These are phyloP conservation scores for Scyliorhinus canicula DNA, from an alignment of 2,797 vertebrate genomes.

Conservation along the genomic window DNA sequence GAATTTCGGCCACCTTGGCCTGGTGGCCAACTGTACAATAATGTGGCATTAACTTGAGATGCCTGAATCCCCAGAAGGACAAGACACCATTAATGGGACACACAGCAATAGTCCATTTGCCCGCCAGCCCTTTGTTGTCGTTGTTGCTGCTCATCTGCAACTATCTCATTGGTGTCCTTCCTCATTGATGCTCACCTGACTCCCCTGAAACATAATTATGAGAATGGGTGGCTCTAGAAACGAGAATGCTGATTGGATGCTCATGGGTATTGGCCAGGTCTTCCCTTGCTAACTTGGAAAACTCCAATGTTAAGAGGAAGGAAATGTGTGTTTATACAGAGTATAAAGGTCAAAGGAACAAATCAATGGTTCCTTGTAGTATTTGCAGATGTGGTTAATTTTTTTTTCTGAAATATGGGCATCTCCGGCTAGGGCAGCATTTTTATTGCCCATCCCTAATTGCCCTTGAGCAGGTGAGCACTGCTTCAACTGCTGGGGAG, in stretches of 20 bases:
- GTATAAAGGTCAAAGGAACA: background rate
- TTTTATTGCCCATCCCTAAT: no score
- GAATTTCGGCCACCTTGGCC: no score
- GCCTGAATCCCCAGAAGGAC: no score
- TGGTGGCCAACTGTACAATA: no score
- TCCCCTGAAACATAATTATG: no score
- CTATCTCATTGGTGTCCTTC: background rate
- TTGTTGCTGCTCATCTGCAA: background rate
- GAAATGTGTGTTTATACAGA: background rate
- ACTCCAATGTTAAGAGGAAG: background rate
- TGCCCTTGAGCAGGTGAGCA: no score
- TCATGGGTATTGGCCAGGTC: background rate
- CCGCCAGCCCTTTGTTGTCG: no score
- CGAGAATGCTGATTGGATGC: background rate
- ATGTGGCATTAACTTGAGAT: no score
- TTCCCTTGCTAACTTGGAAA: background rate
- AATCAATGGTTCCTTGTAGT: background rate
- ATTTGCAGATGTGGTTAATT: background rate
- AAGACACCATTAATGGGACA: background rate
- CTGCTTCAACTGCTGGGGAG: no score
- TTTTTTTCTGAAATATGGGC: no score
- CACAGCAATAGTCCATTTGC: background rate
- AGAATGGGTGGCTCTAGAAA: background rate
- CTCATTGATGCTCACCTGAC: background rate
- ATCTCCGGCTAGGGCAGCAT: no score